Evolutionary conservation across 2,888 invertebrate species (phyloP), one percentile per base, ranked within the genome.

Genomic region (Rambutsinella grinnellia): DNA sequence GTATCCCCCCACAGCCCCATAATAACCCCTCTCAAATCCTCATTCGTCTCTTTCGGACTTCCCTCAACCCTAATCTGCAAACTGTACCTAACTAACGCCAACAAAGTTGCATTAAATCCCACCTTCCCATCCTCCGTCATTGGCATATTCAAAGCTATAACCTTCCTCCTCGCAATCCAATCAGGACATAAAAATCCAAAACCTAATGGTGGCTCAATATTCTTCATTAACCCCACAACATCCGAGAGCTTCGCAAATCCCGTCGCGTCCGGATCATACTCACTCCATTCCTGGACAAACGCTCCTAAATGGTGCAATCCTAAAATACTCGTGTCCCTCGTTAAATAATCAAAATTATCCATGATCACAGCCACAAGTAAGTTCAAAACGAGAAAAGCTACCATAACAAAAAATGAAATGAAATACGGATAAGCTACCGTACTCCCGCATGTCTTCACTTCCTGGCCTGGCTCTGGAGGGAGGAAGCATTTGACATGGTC

Each of bases 101-200:
- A 90, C 57, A 90, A 85, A 1, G 90, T 90, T 8, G 90, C 90
- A 84, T 91, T 91, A 85, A 90, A 90, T 88, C n/a, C n/a, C n/a
- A n/a, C n/a, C n/a, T n/a, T n/a, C n/a, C n/a, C n/a, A n/a, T n/a
- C n/a, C n/a, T n/a, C 90, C 90, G 36, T 90, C 81, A 90, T 85
- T 8, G 90, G 90, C 90, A 91, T 90, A 84, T 90, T 90, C 90
- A 90, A 91, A 10, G 90, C 89, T 62, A 90, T 90, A 75, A 90
- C 85, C 78, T 89, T 86, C 89, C 90, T 91, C 86, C 90, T 91
- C 36, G 90, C 90, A 74, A 90, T 88, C 84, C 90, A 85, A 84
- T 90, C 90, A 58, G 90, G 90, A 86, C 90, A 90, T 13, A 91
- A 86, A 85, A 90, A 90, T 79, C 90, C 90, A 86, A 91, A 90